Evolutionary conservation across 2,888 invertebrate species (phyloP).

Genomic region (Apoda limacodes): DNA sequence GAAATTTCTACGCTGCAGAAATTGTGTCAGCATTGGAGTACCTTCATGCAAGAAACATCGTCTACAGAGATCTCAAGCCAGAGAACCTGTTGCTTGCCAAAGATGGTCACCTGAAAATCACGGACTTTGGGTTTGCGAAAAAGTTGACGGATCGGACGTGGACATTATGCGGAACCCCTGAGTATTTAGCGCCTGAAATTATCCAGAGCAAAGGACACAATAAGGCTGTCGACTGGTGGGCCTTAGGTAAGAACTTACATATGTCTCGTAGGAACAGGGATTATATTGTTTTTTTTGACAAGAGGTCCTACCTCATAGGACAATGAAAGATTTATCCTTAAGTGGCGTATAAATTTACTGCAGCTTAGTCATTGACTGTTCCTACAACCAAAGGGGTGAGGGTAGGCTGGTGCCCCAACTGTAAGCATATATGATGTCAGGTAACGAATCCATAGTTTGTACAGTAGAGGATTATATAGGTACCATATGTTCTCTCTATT

Average conservation of each 20-base stretch:
- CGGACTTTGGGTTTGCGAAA: constrained; percentile 98
- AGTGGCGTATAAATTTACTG: too few relatives aligned
- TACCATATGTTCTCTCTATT: too few relatives aligned
- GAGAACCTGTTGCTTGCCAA: constrained; percentile 93
- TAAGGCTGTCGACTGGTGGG: constrained; percentile 99
- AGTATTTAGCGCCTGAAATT: constrained; percentile 97
- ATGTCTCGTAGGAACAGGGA: not conserved
- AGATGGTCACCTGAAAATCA: constrained; percentile 96
- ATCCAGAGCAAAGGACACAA: constrained; percentile 99
- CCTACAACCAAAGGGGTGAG: too few relatives aligned
- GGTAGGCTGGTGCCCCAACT: too few relatives aligned
- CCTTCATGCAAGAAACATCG: constrained; percentile 88
- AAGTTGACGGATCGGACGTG: constrained; percentile 94
- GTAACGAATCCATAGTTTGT: too few relatives aligned
- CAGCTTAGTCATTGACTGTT: too few relatives aligned
- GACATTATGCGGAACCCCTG: constrained; percentile 97
- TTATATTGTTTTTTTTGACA: too few relatives aligned
- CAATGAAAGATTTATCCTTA: too few relatives aligned
- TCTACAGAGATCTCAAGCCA: constrained; percentile 91
- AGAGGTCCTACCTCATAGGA: too few relatives aligned
- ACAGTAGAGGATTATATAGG: too few relatives aligned
- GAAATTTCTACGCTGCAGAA: constrained; percentile 94
- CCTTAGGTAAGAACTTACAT: constrained; percentile 76
- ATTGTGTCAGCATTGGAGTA: constrained; percentile 95
- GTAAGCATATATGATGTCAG: too few relatives aligned